Base-by-base conservation (phyloP, 2,888 invertebrate genomes). In the Pachymerium ferrugineum region DNA sequence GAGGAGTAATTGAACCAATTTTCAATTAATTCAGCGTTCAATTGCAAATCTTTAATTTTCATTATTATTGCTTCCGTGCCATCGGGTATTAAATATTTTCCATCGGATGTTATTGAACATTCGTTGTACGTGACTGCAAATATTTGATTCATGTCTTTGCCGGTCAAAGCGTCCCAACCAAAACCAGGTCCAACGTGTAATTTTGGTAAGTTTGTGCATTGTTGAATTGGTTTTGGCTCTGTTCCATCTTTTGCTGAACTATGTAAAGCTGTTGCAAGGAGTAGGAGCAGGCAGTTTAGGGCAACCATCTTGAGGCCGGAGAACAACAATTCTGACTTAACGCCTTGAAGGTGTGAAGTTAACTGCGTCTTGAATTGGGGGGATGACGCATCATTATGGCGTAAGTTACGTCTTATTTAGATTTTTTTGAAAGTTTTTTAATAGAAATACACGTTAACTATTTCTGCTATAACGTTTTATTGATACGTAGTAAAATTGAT, bases 81-180 rank as follows among this genome's bases (percentile, higher is more conserved):
- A n/a, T 69, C 69, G 1, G 69, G 69, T 3, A 69, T 69, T 6
- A 69, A 29, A 19, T 30, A 69, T n/a, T 69, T 69, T 30, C 69
- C 69, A 30, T 69, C 69, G 1, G 30, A 8, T 6, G 69, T 30
- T 30, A 33, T 14, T 12, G 25, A 29, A 29, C 69, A 69, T 19
- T 69, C 30, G 1, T 69, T 10, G 22, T 69, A 69, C 10, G 69
- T 69, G 1, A 69, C n/a, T 30, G 25, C 29, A 1, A 69, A 19
- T 10, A 29, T 8, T n/a, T 69, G 69, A 10, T 6, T 19, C 69
- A 69, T 69, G 69, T 69, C 30, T 1, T 19, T 30, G 69, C n/a
- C 29, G 1, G 31, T 30, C 8, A 69, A 29, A 8, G 31, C 33
- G 30, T 69, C 69, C 31, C 30, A 69, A 12, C 69, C 69, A 69